Conservation (phyloP, 2,113 vertebrate genomes). For the Aspiorhynchus laticeps region DNA sequence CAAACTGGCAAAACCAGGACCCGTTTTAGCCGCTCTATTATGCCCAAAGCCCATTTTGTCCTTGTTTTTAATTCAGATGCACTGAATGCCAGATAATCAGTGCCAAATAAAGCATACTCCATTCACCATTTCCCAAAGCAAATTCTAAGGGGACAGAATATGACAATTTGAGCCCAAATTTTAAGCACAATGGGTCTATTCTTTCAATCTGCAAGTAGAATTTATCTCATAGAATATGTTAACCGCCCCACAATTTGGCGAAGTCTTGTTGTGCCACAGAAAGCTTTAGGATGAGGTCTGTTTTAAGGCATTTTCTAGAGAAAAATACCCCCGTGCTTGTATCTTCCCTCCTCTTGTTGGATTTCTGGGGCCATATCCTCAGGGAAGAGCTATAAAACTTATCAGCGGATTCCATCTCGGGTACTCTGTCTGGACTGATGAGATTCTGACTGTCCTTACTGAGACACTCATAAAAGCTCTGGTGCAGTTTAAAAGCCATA, state of each 20-base stretch:
- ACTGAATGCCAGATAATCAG: neutral
- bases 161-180: conserved; percentile 10
- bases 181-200: neutral
- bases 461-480: conserved; percentile 57
- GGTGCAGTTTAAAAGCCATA: conserved; percentile 52
- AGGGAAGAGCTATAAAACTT: conserved; percentile 57
- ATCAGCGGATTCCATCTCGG: conserved; percentile 61
- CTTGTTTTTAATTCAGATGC: conserved; percentile 23
- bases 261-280: neutral
- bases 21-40: neutral
- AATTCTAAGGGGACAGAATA: neutral
- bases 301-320: neutral
- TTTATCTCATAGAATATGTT: neutral
- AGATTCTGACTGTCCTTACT: conserved; percentile 59
- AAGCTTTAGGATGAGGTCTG: neutral
- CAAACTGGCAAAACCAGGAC: conserved; percentile 7
- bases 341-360: neutral
- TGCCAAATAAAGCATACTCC: conserved; percentile 16
- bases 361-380: conserved; percentile 46
- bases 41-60: neutral
- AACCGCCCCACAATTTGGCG: neutral
- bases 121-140: conserved; percentile 26
- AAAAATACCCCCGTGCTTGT: neutral
- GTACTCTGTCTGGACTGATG: conserved; percentile 57
- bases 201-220: neutral